Evolutionary conservation across 2,113 vertebrate genomes (phyloP).

Genomic region (Cichladusa arquata): DNA sequence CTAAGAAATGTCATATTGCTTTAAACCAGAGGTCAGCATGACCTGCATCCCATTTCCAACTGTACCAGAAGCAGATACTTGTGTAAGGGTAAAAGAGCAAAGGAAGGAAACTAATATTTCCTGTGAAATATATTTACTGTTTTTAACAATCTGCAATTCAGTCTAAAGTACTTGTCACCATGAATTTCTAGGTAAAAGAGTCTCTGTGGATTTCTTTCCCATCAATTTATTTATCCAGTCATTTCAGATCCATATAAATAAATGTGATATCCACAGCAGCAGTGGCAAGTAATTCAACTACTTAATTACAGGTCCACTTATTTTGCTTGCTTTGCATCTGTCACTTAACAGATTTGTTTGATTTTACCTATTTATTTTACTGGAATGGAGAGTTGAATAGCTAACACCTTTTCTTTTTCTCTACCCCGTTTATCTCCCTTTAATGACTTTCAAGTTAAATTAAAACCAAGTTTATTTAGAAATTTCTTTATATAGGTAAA

Average conservation of each 20-base stretch:
- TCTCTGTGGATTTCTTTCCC: neutral
- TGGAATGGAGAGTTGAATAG: neutral
- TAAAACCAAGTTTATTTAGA: neutral
- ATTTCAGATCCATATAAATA: neutral
- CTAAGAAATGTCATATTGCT: neutral
- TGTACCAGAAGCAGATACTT: neutral
- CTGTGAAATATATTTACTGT: neutral
- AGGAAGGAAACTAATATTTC: neutral
- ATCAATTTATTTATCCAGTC: neutral
- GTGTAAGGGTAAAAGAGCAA: neutral
- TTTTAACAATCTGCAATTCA: neutral
- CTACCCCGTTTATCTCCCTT: neutral
- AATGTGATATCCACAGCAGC: neutral
- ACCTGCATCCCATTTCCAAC: neutral
- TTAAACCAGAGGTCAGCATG: neutral
- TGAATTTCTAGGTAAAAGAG: neutral
- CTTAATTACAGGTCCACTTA: neutral
- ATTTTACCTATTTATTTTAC: neutral
- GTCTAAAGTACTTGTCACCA: neutral
- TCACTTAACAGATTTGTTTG: neutral
- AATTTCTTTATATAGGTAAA: neutral
- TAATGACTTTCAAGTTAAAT: neutral
- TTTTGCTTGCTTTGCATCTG: neutral
- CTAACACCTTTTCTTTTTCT: neutral
- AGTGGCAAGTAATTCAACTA: neutral